Percentiles rank a stretch among this genome's conserved stretches.
These are phyloP conservation scores for Notothenia coriiceps DNA, from an alignment of 2,113 vertebrate species.

Conservation along the genomic window DNA sequence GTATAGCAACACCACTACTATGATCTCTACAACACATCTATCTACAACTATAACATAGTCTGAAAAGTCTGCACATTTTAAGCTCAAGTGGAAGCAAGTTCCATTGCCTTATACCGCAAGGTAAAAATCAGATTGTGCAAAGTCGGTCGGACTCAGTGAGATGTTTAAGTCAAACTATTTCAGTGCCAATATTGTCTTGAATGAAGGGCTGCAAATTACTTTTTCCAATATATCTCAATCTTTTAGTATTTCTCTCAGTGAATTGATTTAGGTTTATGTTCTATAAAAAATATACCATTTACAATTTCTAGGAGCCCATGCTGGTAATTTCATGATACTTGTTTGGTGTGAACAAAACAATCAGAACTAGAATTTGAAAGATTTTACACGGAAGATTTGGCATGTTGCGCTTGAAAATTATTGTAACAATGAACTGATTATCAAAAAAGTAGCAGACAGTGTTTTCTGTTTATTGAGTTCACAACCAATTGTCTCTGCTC, in stretches of 20 bases:
- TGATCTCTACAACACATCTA: too few species aligned
- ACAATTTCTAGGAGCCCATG: not conserved
- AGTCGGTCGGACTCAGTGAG: too few species aligned
- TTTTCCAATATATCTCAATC: too few species aligned
- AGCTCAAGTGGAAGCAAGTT: too few species aligned
- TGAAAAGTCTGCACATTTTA: too few species aligned
- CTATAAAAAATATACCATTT: not conserved
- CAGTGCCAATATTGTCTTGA: not conserved
- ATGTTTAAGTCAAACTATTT: not conserved
- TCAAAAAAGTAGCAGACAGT: not conserved
- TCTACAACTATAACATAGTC: too few species aligned
- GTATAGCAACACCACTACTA: too few species aligned
- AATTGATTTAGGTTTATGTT: not conserved
- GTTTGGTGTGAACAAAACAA: not conserved
- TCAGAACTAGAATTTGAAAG: not conserved
- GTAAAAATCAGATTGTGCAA: too few species aligned
- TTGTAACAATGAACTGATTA: not conserved
- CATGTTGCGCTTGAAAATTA: not conserved
- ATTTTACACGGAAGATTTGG: not conserved
- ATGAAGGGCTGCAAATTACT: not conserved
- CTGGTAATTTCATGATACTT: not conserved
- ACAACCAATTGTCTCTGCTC: not conserved
- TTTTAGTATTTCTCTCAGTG: not conserved
- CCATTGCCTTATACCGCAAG: too few species aligned
- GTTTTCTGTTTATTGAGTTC: not conserved